phyloP scores from a whole-genome alignment of 2,888 invertebrate genomes.

The Pollenia labialis region DNA sequence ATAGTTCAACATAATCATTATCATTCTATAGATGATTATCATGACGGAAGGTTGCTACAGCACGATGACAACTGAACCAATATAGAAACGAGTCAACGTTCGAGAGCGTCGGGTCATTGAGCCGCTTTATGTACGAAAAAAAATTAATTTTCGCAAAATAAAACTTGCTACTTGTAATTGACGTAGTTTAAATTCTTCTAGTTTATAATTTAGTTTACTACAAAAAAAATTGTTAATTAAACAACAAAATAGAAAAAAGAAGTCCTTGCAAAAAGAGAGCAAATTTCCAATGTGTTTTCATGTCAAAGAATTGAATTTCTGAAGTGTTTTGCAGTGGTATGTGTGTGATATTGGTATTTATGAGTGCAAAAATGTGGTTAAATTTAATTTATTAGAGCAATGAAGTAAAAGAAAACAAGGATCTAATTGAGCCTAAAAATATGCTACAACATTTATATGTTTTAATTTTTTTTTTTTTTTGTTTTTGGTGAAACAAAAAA shows the following conservation, averaged over 20 bases:
- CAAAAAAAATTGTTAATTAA: background rate
- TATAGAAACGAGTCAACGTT: conserved; percentile 82
- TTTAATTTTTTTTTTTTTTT: conserved; percentile 8
- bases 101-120: conserved; percentile 82
- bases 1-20: conserved; percentile 52
- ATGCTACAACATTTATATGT: conserved; percentile 49
- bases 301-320: conserved; percentile 15
- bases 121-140: conserved; percentile 74
- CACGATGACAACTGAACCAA: conserved; percentile 74
- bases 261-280: background rate
- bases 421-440: conserved; percentile 54
- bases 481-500: conserved; percentile 8
- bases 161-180: conserved; percentile 34
- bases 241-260: conserved; percentile 14
- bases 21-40: conserved; percentile 65
- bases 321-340: background rate
- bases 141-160: conserved; percentile 40
- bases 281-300: background rate
- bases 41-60: conserved; percentile 77
- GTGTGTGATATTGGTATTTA: background rate
- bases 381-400: conserved; percentile 3
- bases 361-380: background rate
- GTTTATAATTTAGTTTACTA: background rate
- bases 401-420: background rate
- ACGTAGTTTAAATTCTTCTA: conserved; percentile 45